A percentile compares a stretch with the other conserved stretches of the same genome.
These are phyloP conservation scores for Aspidoscelis tigris DNA, from an alignment of 2,113 vertebrate species.

Conservation along the genomic window DNA sequence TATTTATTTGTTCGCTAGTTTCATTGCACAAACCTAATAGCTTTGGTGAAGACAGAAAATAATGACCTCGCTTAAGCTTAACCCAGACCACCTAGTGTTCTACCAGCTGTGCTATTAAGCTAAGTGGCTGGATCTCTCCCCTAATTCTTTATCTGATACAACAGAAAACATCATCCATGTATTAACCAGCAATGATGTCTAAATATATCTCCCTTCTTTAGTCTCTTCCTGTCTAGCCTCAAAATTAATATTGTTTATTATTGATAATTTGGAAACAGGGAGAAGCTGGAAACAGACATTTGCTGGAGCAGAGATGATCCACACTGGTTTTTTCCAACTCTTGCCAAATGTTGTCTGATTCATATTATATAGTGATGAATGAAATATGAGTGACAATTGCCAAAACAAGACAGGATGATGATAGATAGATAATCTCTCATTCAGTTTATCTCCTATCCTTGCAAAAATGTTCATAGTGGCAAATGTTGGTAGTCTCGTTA, in stretches of 20 bases:
- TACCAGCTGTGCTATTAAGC: constrained; percentile 75
- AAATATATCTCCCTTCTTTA: constrained; percentile 48
- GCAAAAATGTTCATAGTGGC: no score
- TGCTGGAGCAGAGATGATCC: constrained; percentile 44
- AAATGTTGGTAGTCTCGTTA: no score
- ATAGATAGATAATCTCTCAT: not conserved
- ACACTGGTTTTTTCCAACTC: constrained; percentile 52
- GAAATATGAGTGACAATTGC: not conserved
- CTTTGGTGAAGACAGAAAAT: constrained; percentile 74
- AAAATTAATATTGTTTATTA: constrained; percentile 69
- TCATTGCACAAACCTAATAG: constrained; percentile 65
- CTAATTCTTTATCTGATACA: constrained; percentile 48
- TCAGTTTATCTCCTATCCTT: no score
- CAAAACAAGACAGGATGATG: not conserved
- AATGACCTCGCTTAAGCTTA: constrained; percentile 71
- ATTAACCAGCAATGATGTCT: constrained; percentile 53
- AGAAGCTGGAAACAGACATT: constrained; percentile 68
- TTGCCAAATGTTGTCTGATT: constrained; percentile 50
- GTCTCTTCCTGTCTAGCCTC: constrained; percentile 56
- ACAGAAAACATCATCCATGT: constrained; percentile 17
- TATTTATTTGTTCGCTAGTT: constrained; percentile 69
- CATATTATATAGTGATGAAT: constrained; percentile 39
- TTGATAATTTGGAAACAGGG: constrained; percentile 62
- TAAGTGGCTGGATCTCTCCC: constrained; percentile 64
- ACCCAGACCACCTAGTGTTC: constrained; percentile 63